These are phyloP conservation scores for Lydus trimaculatus DNA, from an alignment of 2,888 invertebrate genomes.

Conservation along the genomic window DNA sequence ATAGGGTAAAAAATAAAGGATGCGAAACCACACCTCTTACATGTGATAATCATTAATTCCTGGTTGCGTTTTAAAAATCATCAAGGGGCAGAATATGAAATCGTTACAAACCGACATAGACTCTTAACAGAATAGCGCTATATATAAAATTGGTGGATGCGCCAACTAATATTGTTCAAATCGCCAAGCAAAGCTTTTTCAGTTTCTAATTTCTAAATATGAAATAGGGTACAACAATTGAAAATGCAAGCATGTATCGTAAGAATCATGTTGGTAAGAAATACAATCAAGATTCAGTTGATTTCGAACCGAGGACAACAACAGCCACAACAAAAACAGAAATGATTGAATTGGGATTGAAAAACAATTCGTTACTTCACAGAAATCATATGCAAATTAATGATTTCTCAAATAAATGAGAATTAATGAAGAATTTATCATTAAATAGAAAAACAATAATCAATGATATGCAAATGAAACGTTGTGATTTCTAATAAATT, in stretches of 20 bases:
- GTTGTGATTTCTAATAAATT: too few relatives aligned
- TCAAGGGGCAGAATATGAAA: too few relatives aligned
- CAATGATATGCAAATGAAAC: constrained; percentile 5
- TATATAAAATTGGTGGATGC: too few relatives aligned
- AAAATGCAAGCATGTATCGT: constrained; percentile 49
- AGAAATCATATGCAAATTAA: constrained; percentile 43
- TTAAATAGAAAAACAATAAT: constrained; percentile 16
- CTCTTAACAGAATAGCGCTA: too few relatives aligned
- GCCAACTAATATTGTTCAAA: too few relatives aligned
- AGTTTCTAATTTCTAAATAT: background rate
- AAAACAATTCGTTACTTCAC: constrained; percentile 37
- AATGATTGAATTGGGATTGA: constrained; percentile 38
- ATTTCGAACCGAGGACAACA: constrained; percentile 34
- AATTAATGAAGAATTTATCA: too few relatives aligned
- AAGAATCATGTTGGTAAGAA: constrained; percentile 47
- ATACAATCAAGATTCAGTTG: constrained; percentile 47
- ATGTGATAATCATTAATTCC: too few relatives aligned
- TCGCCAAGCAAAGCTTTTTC: too few relatives aligned
- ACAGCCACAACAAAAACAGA: constrained; percentile 31
- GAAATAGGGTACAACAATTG: constrained; percentile 47
- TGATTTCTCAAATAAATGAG: constrained; percentile 46
- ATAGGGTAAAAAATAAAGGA: too few relatives aligned
- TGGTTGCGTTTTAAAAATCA: too few relatives aligned
- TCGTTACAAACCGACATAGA: too few relatives aligned
- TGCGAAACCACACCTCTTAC: too few relatives aligned